A percentile compares a stretch with the other conserved stretches of the same genome.
These are phyloP conservation scores for Acomys russatus DNA, from an alignment of 2,797 vertebrate genomes.

Conservation along the genomic window DNA sequence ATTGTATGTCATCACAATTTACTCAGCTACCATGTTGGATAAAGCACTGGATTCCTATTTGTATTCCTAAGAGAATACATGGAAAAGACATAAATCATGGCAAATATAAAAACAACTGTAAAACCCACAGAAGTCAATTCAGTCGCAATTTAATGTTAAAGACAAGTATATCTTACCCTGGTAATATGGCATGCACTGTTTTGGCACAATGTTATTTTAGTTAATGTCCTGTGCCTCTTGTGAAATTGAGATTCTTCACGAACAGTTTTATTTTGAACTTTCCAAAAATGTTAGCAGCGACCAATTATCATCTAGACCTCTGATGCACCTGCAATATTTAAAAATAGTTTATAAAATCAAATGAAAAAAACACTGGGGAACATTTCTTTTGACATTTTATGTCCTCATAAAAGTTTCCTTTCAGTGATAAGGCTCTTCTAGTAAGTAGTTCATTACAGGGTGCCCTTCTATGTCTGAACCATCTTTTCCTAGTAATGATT, in stretches of 20 bases:
- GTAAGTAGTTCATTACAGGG: neutral
- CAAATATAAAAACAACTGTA: neutral
- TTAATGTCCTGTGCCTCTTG: neutral
- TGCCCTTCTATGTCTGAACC: neutral
- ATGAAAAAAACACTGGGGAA: neutral
- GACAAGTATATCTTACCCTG: neutral
- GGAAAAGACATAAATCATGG: neutral
- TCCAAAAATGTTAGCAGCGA: neutral
- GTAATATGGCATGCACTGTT: neutral
- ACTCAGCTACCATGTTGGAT: no score
- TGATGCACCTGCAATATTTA: neutral
- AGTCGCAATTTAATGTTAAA: neutral
- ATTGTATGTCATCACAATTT: no score
- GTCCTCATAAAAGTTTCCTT: conserved; percentile 16
- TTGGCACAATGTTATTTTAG: neutral
- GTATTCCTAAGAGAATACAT: no score
- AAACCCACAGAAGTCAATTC: neutral
- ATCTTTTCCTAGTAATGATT: neutral
- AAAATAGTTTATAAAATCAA: neutral
- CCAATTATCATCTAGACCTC: neutral
- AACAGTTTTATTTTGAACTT: neutral
- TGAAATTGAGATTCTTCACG: neutral
- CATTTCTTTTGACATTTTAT: neutral
- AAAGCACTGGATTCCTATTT: no score
- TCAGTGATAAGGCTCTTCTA: neutral